Percentiles rank a stretch among this genome's conserved stretches.
Evolutionary conservation across 2,113 vertebrate genomes (phyloP).

Genomic region (Triplophysa tibetana): DNA sequence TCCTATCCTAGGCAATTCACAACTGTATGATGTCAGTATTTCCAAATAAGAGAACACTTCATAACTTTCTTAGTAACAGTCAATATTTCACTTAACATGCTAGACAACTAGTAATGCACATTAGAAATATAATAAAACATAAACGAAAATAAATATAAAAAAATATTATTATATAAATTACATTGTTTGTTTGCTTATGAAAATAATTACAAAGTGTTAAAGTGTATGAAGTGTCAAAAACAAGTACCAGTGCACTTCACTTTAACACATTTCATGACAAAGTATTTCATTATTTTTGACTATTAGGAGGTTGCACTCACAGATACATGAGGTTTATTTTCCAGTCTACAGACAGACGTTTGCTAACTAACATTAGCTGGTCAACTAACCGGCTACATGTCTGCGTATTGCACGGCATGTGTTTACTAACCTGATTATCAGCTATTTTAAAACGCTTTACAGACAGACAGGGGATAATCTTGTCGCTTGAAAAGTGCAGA

Average conservation of each 20-base stretch:
- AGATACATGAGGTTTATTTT: not conserved
- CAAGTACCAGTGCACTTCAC: not conserved
- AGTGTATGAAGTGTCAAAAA: not conserved
- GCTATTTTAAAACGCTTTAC: not conserved
- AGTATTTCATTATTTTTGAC: too few relatives aligned
- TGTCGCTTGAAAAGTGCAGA: not conserved
- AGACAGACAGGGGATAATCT: not conserved
- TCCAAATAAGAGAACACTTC: not conserved
- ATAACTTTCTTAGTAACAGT: not conserved
- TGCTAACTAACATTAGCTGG: slow-evolving; percentile 27
- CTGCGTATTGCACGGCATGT: not conserved
- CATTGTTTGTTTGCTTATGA: not conserved
- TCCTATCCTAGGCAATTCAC: too few relatives aligned
- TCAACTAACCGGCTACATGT: not conserved
- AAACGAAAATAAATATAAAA: not conserved
- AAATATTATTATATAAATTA: too few relatives aligned
- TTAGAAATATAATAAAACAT: not conserved
- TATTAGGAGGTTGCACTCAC: not conserved
- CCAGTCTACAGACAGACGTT: not conserved
- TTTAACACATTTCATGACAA: not conserved
- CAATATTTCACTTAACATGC: not conserved
- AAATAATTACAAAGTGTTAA: not conserved
- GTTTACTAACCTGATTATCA: slow-evolving; percentile 19
- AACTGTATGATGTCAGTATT: too few relatives aligned
- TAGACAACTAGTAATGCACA: not conserved